These are phyloP conservation scores for Octodonta nipae DNA, from an alignment of 2,888 invertebrate species.

Conservation along the genomic window DNA sequence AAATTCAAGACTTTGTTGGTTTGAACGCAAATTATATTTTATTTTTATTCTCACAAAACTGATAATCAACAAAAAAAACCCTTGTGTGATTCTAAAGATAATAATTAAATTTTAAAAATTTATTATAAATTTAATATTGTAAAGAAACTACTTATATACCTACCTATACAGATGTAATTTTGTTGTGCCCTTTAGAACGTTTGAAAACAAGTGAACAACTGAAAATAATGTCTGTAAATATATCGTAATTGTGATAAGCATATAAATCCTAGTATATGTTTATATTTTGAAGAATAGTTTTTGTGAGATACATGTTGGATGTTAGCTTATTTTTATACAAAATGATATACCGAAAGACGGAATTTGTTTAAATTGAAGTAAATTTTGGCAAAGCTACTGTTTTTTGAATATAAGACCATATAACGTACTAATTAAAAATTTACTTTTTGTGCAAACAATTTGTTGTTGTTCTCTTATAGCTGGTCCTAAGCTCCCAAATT, in stretches of 20 bases:
- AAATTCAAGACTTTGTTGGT: too few relatives aligned
- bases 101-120: constrained; percentile 12
- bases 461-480: too few relatives aligned
- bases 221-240: constrained; percentile 24
- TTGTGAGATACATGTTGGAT: constrained; percentile 19
- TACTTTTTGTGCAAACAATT: too few relatives aligned
- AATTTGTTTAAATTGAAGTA: too few relatives aligned
- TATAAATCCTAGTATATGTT: constrained; percentile 29
- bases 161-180: neutral
- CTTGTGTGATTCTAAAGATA: constrained; percentile 24
- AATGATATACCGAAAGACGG: too few relatives aligned
- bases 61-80: constrained; percentile 17
- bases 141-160: constrained; percentile 1
- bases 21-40: too few relatives aligned
- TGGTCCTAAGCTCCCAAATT: too few relatives aligned
- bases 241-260: constrained; percentile 38
- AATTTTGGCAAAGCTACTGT: too few relatives aligned
- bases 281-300: constrained; percentile 21
- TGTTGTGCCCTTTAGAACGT: neutral
- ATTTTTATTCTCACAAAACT: too few relatives aligned
- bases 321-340: too few relatives aligned
- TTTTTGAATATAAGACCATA: too few relatives aligned
- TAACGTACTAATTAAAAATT: too few relatives aligned
- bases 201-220: neutral
- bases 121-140: neutral